phyloP scores from a whole-genome alignment of 2,888 invertebrate species.

The Apotomis capreana region DNA sequence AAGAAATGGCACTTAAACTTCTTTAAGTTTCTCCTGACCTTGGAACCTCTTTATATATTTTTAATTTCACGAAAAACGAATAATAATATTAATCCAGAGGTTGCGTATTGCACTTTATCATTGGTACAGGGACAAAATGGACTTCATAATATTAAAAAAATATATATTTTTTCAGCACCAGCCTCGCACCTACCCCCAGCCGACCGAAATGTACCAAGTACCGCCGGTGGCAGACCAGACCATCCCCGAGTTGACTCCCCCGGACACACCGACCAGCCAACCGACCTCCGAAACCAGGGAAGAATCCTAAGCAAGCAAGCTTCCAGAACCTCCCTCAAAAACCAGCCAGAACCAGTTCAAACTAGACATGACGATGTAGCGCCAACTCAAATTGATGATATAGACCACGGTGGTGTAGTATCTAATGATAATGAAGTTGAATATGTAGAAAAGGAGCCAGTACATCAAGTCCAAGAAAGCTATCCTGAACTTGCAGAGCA shows the following conservation, averaged over 20 bases:
- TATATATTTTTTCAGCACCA: conserved; percentile 67
- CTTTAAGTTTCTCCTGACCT: too few species aligned
- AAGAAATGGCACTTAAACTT: too few species aligned
- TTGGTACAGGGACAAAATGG: too few species aligned
- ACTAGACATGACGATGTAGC: conserved; percentile 40
- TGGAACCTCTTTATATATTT: too few species aligned
- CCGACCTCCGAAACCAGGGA: conserved; percentile 29
- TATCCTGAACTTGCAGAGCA: conserved; percentile 37
- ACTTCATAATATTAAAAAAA: background rate
- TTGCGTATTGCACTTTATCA: too few species aligned
- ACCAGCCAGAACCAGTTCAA: conserved; percentile 39
- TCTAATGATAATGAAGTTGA: conserved; percentile 37
- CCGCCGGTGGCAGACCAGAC: conserved; percentile 69
- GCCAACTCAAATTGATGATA: conserved; percentile 40
- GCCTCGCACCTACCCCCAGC: conserved; percentile 72
- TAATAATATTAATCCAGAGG: too few species aligned
- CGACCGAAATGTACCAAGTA: conserved; percentile 65
- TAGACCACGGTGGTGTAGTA: conserved; percentile 44
- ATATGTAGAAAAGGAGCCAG: conserved; percentile 33
- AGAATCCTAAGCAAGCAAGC: conserved; percentile 49
- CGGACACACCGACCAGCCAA: conserved; percentile 64
- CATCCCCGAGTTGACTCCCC: conserved; percentile 75
- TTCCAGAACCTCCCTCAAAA: conserved; percentile 56
- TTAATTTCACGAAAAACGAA: too few species aligned
- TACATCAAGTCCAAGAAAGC: conserved; percentile 1